These are phyloP conservation scores for Acinonyx jubatus DNA, from an alignment of 2,113 vertebrate genomes.

Conservation along the genomic window DNA sequence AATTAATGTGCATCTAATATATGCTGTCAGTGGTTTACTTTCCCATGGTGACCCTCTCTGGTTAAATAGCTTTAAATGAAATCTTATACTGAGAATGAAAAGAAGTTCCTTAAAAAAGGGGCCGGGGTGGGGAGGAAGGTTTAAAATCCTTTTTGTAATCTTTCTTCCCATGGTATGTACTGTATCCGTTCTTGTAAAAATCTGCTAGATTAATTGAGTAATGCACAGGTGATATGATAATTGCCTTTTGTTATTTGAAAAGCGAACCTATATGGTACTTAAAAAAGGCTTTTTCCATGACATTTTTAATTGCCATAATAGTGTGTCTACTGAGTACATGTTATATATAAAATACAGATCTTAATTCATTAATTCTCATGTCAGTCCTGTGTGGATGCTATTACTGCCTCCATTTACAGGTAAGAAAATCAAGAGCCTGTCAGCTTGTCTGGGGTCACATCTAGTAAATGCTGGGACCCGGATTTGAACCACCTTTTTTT, in stretches of 20 bases:
- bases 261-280: not conserved
- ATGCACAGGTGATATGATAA: not conserved
- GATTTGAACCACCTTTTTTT: not conserved
- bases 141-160: conserved; percentile 49
- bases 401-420: not conserved
- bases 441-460: not conserved
- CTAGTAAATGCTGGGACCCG: not conserved
- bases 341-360: not conserved
- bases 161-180: not conserved
- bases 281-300: not conserved
- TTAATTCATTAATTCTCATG: not conserved
- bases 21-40: conserved; percentile 64
- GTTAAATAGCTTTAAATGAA: conserved; percentile 72
- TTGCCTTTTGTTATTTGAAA: conserved; percentile 30
- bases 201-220: conserved; percentile 25
- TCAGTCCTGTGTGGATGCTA: not conserved
- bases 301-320: not conserved
- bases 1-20: conserved; percentile 45
- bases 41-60: not conserved
- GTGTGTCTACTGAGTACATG: not conserved
- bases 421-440: not conserved
- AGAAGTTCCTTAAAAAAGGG: conserved; percentile 29
- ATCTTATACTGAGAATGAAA: conserved; percentile 56
- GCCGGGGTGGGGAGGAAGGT: not conserved
- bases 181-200: conserved; percentile 6